Percentiles rank a stretch among this genome's conserved stretches.
Evolutionary conservation across 2,797 vertebrate species (phyloP).

Genomic region (Sternarchorhynchus goeldii): DNA sequence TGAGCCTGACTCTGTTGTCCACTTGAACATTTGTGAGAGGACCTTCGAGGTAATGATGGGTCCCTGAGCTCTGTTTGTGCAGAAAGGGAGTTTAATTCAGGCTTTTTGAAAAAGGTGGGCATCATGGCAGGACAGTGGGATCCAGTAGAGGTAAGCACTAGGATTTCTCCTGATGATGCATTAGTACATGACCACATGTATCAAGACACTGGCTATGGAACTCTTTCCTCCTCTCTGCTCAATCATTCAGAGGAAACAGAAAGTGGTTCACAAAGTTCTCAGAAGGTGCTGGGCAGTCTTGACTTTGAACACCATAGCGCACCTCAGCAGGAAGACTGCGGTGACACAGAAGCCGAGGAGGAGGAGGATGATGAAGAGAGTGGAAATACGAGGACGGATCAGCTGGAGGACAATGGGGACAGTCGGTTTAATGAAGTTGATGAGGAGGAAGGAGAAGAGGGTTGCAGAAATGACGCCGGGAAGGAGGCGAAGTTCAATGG

Average conservation of each 20-base stretch:
- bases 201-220: conserved; percentile 56
- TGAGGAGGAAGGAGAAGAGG: conserved; percentile 40
- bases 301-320: conserved; percentile 60
- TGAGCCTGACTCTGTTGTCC: conserved; percentile 15
- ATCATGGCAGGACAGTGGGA: conserved; percentile 64
- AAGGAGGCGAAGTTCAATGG: conserved; percentile 69
- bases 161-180: neutral
- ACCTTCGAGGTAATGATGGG: conserved; percentile 35
- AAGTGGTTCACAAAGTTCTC: conserved; percentile 45
- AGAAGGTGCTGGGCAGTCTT: conserved; percentile 50
- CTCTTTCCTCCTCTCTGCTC: conserved; percentile 20
- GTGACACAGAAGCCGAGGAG: conserved; percentile 59
- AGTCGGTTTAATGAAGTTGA: conserved; percentile 28
- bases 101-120: conserved; percentile 59
- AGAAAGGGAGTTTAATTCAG: conserved; percentile 59
- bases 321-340: conserved; percentile 56
- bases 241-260: conserved; percentile 51
- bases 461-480: conserved; percentile 52
- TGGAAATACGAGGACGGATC: conserved; percentile 49
- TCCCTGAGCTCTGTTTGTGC: conserved; percentile 49
- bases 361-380: conserved; percentile 55
- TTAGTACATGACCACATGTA: conserved; percentile 52
- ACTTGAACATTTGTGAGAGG: neutral
- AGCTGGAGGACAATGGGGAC: conserved; percentile 65
- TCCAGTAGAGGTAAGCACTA: conserved; percentile 15